Evolutionary conservation across 2,888 invertebrate species (phyloP).

Genomic region (Blastobasis adustella): DNA sequence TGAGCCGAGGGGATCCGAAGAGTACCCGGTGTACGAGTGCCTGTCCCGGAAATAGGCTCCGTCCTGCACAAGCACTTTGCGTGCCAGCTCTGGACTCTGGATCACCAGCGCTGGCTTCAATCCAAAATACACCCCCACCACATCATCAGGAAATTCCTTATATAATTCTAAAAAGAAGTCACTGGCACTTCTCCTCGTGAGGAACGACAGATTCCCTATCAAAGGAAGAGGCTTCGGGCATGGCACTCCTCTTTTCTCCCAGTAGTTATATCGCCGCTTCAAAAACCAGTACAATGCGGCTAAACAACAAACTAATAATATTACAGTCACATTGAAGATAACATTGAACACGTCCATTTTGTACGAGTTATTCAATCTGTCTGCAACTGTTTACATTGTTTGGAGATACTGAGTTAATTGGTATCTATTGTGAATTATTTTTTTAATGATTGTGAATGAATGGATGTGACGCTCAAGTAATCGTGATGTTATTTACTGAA

Average conservation of each 20-base stretch:
- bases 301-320: slow-evolving; percentile 20
- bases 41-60: slow-evolving; percentile 44
- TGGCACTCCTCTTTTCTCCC: slow-evolving; percentile 43
- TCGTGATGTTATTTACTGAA: too few species aligned
- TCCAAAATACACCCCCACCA: slow-evolving; percentile 44
- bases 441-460: too few species aligned
- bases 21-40: slow-evolving; percentile 28
- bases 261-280: slow-evolving; percentile 40
- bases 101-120: slow-evolving; percentile 42
- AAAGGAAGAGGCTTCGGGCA: slow-evolving; percentile 37
- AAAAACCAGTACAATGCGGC: slow-evolving; percentile 28
- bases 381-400: too few species aligned
- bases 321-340: background rate
- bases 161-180: slow-evolving; percentile 35
- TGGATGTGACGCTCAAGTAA: too few species aligned
- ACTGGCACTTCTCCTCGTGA: slow-evolving; percentile 43
- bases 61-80: slow-evolving; percentile 39
- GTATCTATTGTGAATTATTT: too few species aligned
- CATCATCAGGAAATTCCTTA: slow-evolving; percentile 32
- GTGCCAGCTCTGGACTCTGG: slow-evolving; percentile 45
- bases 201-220: slow-evolving; percentile 40
- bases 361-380: too few species aligned
- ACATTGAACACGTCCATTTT: too few species aligned
- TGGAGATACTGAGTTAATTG: too few species aligned
- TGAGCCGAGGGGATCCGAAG: slow-evolving; percentile 43